phyloP scores from a whole-genome alignment of 2,888 invertebrate genomes.

The Neoitamus cyanurus region DNA sequence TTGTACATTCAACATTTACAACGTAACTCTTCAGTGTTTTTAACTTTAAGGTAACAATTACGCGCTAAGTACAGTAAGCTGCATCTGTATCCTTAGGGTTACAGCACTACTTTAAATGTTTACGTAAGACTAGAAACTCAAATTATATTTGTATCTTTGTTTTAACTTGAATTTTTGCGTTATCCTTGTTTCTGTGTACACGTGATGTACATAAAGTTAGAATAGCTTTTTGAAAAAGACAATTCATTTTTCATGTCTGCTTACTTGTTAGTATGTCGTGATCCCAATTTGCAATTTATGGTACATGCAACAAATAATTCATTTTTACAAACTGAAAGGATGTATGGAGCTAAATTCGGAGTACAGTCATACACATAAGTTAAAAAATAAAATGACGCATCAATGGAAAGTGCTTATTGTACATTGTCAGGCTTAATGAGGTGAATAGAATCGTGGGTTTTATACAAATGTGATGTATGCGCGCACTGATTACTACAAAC shows the following conservation, averaged over 20 bases:
- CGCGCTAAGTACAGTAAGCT: background rate
- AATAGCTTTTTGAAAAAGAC: background rate
- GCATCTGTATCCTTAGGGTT: background rate
- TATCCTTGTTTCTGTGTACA: background rate
- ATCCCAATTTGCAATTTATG: background rate
- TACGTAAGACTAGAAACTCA: conserved; percentile 38
- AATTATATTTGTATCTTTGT: background rate
- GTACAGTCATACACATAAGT: background rate
- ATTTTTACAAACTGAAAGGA: background rate
- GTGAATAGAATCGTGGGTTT: background rate
- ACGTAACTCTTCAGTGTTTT: background rate
- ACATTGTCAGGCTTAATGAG: background rate
- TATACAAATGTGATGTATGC: background rate
- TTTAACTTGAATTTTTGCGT: background rate
- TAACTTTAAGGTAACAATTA: conserved; percentile 25
- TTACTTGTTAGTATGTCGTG: background rate
- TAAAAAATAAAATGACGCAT: background rate
- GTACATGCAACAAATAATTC: too few relatives aligned
- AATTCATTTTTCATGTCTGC: background rate
- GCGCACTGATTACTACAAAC: background rate
- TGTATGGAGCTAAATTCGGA: background rate
- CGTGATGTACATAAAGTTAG: too few relatives aligned
- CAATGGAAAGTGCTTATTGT: background rate
- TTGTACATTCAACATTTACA: conserved; percentile 27
- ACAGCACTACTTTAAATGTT: background rate